Evolutionary conservation across 1,140 invertebrate genomes (phyloP).

Genomic region (Bombyx mandarina): DNA sequence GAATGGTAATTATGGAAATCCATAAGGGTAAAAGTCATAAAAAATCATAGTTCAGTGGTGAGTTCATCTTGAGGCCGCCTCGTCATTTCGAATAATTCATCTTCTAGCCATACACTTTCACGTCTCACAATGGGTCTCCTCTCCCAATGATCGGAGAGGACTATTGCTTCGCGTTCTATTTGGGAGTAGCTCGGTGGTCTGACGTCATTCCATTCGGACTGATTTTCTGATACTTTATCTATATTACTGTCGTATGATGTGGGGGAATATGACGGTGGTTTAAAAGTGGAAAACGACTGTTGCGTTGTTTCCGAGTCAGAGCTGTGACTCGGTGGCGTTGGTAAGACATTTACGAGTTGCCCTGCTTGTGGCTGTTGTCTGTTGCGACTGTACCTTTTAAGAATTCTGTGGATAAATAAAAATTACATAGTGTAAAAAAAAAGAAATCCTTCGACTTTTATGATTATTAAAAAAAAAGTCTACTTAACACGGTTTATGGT

Average conservation of each 20-base stretch:
- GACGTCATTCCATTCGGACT: conserved; percentile 59
- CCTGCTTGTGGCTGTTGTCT: conserved; percentile 66
- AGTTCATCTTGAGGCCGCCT: conserved; percentile 84
- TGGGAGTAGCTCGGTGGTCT: conserved; percentile 70
- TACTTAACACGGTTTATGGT: no score
- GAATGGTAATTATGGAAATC: conserved; percentile 8
- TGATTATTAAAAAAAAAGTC: no score
- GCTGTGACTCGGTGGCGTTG: conserved; percentile 68
- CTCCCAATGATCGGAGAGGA: conserved; percentile 72
- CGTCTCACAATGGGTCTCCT: conserved; percentile 56
- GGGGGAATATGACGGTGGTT: conserved; percentile 68
- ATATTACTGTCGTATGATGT: conserved; percentile 55
- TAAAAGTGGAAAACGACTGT: conserved; percentile 72
- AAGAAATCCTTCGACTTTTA: no score
- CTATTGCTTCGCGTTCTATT: conserved; percentile 52
- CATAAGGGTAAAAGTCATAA: neutral
- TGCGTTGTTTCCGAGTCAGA: conserved; percentile 51
- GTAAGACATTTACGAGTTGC: conserved; percentile 77
- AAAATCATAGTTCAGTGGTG: conserved; percentile 75
- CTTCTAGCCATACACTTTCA: conserved; percentile 76
- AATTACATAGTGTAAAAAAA: neutral
- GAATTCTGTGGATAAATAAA: conserved; percentile 52
- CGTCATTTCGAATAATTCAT: conserved; percentile 81
- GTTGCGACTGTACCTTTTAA: conserved; percentile 77
- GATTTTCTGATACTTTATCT: conserved; percentile 49